Conservation (phyloP, 2,888 invertebrate genomes). For the Nycteola revayana region DNA sequence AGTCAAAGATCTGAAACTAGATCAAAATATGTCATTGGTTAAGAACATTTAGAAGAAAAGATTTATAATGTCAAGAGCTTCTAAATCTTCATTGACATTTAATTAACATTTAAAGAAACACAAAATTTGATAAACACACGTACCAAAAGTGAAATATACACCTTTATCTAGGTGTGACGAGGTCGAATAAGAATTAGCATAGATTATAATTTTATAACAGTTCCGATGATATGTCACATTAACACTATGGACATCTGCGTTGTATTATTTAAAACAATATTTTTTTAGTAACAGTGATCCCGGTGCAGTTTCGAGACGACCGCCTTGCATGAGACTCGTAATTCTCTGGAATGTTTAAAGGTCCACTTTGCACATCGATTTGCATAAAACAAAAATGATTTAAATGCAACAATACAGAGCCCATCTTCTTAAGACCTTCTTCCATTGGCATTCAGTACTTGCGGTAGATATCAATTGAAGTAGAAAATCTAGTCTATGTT, state of each 20-base stretch:
- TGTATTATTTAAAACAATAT: conserved; percentile 37
- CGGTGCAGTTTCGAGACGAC: conserved; percentile 54
- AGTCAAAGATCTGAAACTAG: conserved; percentile 68
- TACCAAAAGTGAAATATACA: conserved; percentile 71
- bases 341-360: conserved; percentile 59
- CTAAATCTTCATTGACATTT: conserved; percentile 65
- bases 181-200: conserved; percentile 68
- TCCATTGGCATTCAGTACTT: conserved; percentile 43
- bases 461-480: conserved; percentile 39
- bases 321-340: conserved; percentile 58
- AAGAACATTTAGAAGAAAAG: conserved; percentile 49
- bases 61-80: conserved; percentile 55
- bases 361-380: conserved; percentile 56
- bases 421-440: conserved; percentile 49
- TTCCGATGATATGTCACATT: conserved; percentile 41
- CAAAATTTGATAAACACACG: conserved; percentile 67
- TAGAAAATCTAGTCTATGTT: conserved; percentile 32
- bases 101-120: conserved; percentile 71
- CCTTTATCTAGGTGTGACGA: conserved; percentile 66
- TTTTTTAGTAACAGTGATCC: conserved; percentile 33
- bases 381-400: conserved; percentile 65
- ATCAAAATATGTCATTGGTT: conserved; percentile 57
- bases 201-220: conserved; percentile 53
- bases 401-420: conserved; percentile 56
- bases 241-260: conserved; percentile 33